Evolutionary conservation across 2,113 vertebrate genomes (phyloP), one percentile per base, ranked within the genome.

Genomic region (Epinephelus cyanopodus): DNA sequence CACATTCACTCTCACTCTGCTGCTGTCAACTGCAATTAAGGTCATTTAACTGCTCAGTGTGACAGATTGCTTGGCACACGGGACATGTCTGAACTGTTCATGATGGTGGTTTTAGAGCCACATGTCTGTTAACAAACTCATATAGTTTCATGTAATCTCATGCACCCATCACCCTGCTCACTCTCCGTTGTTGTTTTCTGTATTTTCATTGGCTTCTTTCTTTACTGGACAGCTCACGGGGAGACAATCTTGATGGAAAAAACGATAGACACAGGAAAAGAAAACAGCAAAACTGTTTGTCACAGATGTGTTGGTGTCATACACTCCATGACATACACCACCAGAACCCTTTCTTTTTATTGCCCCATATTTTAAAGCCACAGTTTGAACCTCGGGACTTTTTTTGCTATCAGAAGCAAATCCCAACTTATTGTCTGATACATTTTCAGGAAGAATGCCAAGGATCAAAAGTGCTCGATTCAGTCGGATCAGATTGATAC

Each of bases 1-100:
- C 82, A 78, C 84, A 79, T 60, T 68, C 87, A 78, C 88, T 91
- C 74, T 78, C 74, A 69, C 77, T 60, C 85, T 14, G 6, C 57
- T 18, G 58, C 92, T 92, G 88, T 93, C 91, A 90, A 85, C 88
- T 88, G 88, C 87, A 93, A 93, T 91, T 92, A 93, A 86, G 88
- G 79, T 90, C 42, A 81, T 91, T 87, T 87, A 92, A 87, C 85
- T 81, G 79, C 84, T 84, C 68, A 0, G 42, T 21, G 83, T 86
- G 89, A 90, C 87, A 37, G 79, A 89, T 83, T 45, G 27, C 45
- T 76, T 57, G 68, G 80, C 75, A 61, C 73, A 27, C 1, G 13
- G 47, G 77, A 73, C 76, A 37, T 12, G 75, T 84, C 77, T 74
- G 72, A 77, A 63, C 57, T 21, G 53, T 37, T 52, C 71, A 18